Evolutionary conservation across 2,888 invertebrate species (phyloP).

Genomic region (Morpho deidamia): DNA sequence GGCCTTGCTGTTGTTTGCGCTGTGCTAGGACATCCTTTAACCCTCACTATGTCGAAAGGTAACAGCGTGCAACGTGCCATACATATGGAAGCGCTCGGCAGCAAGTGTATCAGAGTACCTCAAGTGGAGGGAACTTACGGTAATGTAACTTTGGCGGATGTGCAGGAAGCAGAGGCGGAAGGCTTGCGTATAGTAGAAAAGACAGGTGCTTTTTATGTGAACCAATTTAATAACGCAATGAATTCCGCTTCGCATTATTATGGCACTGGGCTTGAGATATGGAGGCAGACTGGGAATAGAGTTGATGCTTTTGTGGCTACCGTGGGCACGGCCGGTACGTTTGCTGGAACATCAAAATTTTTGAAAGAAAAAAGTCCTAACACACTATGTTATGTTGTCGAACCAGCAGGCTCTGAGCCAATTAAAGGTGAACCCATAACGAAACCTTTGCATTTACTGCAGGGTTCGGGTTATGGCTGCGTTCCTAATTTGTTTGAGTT

Average conservation of each 20-base stretch:
- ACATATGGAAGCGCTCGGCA: constrained; percentile 69
- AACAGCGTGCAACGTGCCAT: constrained; percentile 65
- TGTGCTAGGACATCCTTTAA: constrained; percentile 60
- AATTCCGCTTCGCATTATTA: constrained; percentile 57
- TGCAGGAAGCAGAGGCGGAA: constrained; percentile 52
- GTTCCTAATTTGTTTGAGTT: constrained; percentile 58
- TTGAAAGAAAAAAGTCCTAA: constrained; percentile 60
- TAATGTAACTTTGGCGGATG: constrained; percentile 61
- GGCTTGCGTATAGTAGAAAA: constrained; percentile 49
- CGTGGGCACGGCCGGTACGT: constrained; percentile 65
- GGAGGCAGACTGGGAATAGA: constrained; percentile 63
- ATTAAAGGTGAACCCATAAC: constrained; percentile 59
- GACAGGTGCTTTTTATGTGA: constrained; percentile 58
- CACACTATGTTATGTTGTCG: constrained; percentile 55
- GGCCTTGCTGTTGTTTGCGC: constrained; percentile 69
- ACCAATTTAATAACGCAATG: constrained; percentile 57
- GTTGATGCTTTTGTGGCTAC: constrained; percentile 64
- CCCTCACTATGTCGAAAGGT: constrained; percentile 63
- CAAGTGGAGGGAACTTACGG: constrained; percentile 69
- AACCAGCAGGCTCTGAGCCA: constrained; percentile 60
- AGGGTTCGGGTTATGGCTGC: constrained; percentile 67
- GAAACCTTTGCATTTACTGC: constrained; percentile 64
- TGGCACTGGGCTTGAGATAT: constrained; percentile 69
- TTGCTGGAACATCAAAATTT: constrained; percentile 56
- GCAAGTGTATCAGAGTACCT: constrained; percentile 57